Percentiles rank a stretch among this genome's conserved stretches.
Conservation (phyloP, 2,888 invertebrate genomes). For the Byasa hedistus region DNA sequence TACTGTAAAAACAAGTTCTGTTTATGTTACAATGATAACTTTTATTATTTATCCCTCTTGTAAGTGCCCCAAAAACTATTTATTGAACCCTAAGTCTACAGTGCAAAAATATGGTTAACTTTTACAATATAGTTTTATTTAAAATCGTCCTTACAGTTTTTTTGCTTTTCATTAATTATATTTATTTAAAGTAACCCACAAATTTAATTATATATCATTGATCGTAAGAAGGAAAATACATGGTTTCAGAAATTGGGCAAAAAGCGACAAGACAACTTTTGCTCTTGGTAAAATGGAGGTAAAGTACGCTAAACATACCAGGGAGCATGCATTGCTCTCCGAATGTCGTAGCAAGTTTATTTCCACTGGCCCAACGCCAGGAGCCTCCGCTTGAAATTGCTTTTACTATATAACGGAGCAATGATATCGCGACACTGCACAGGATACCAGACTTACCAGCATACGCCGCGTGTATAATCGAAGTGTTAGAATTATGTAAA, state of each 20-base stretch:
- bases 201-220: no score
- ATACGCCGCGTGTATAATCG: constrained; percentile 42
- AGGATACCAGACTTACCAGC: constrained; percentile 54
- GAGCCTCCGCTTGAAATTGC: constrained; percentile 68
- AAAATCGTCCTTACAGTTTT: no score
- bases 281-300: constrained; percentile 38
- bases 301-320: constrained; percentile 52
- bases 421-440: constrained; percentile 63
- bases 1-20: no score
- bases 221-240: neutral
- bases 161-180: no score
- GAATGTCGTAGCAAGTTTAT: constrained; percentile 72
- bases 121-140: no score
- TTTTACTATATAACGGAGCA: constrained; percentile 68
- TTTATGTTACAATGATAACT: no score
- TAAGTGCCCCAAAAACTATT: no score
- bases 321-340: constrained; percentile 61
- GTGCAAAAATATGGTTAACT: no score
- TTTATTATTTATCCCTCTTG: no score
- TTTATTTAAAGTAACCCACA: no score
- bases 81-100: no score
- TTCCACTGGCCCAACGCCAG: constrained; percentile 73
- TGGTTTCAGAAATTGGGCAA: neutral
- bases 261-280: constrained; percentile 5
- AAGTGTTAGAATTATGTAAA: constrained; percentile 33